Conservation (phyloP, 2,113 vertebrate genomes). For the Rattus rattus region DNA sequence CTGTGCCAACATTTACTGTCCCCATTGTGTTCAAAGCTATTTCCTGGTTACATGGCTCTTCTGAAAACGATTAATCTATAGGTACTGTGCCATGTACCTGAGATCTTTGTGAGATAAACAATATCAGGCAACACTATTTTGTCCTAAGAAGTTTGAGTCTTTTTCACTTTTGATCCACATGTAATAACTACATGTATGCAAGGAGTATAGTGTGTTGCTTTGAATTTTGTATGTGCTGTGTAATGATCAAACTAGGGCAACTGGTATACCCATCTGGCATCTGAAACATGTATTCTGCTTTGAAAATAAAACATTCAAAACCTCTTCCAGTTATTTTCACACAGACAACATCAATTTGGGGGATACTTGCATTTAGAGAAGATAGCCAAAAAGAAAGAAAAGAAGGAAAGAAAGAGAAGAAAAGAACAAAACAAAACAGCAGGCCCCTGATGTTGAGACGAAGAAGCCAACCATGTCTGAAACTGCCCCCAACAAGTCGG, state of each 20-base stretch:
- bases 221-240: background rate
- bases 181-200: background rate
- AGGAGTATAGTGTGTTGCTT: background rate
- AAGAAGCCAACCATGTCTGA: background rate
- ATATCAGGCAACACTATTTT: background rate
- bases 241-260: background rate
- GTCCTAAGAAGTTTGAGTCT: background rate
- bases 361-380: background rate
- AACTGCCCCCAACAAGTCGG: background rate
- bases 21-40: background rate
- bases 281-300: background rate
- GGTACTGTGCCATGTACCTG: background rate
- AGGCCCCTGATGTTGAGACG: background rate
- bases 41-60: background rate
- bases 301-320: background rate
- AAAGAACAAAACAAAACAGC: background rate
- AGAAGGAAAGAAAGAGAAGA: background rate
- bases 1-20: background rate
- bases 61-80: background rate
- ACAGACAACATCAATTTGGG: background rate
- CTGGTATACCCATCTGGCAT: background rate
- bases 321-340: background rate
- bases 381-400: background rate
- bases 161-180: background rate
- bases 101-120: constrained; percentile 2